Conservation (phyloP, 1,140 invertebrate species). For the Hormaphis cornu region DNA sequence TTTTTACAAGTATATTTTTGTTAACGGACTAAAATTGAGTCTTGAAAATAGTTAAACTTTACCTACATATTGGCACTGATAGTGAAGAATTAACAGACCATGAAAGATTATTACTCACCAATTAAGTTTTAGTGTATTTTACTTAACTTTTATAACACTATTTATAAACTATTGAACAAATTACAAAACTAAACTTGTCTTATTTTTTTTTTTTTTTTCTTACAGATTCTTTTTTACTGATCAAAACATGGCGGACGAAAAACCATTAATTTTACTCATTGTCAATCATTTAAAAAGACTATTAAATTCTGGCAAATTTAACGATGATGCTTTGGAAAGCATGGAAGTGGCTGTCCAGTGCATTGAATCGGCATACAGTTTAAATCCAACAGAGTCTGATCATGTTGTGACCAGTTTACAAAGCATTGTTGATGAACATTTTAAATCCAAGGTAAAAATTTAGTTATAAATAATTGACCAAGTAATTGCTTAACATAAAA, state of each 20-base stretch:
- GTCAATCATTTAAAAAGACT: background rate
- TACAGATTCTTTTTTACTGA: background rate
- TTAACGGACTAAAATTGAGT: too few relatives aligned
- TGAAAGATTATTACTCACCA: too few relatives aligned
- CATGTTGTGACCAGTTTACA: background rate
- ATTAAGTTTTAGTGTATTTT: too few relatives aligned
- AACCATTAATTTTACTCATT: background rate
- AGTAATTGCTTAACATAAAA: too few relatives aligned
- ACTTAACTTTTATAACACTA: too few relatives aligned
- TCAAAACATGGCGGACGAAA: slow-evolving; percentile 11
- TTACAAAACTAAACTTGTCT: too few relatives aligned
- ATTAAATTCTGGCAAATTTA: background rate
- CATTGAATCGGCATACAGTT: slow-evolving; percentile 15
- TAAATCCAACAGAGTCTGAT: background rate
- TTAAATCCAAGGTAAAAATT: background rate
- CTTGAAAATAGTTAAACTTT: too few relatives aligned
- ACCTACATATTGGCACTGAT: too few relatives aligned
- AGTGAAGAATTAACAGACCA: too few relatives aligned
- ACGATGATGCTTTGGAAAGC: background rate
- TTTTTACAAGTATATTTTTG: too few relatives aligned
- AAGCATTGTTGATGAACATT: background rate
- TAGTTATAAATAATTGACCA: too few relatives aligned
- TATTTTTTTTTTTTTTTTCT: background rate
- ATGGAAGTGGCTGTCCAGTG: slow-evolving; percentile 16
- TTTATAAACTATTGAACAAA: too few relatives aligned